Percentiles rank a stretch among this genome's conserved stretches.
Conservation (phyloP, 1,140 invertebrate species). For the Lordiphosa collinella region DNA sequence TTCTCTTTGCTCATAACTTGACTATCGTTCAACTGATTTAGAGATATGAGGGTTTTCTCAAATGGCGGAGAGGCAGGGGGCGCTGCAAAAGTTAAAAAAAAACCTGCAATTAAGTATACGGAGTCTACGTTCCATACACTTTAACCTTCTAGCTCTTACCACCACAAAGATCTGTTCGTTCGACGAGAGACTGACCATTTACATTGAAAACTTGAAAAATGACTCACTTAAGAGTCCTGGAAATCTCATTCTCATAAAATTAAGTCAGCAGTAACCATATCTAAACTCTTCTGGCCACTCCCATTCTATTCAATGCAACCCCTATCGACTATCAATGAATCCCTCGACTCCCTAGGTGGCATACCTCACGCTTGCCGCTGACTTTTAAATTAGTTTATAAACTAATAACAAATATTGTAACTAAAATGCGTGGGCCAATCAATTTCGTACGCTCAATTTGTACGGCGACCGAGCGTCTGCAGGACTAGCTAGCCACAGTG, state of each 20-base stretch:
- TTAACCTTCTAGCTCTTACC: too few species aligned
- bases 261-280: constrained; percentile 1
- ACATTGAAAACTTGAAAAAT: too few species aligned
- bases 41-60: too few species aligned
- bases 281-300: background rate
- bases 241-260: background rate
- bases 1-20: too few species aligned
- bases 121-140: too few species aligned
- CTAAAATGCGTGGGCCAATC: constrained; percentile 64
- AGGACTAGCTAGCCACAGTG: constrained; percentile 50
- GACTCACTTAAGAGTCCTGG: too few species aligned
- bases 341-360: constrained; percentile 20
- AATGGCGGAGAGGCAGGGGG: too few species aligned
- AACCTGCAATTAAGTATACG: too few species aligned
- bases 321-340: constrained; percentile 38
- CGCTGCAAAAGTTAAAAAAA: too few species aligned
- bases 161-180: too few species aligned
- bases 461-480: constrained; percentile 59
- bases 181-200: too few species aligned
- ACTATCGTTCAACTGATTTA: too few species aligned
- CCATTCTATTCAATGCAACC: background rate
- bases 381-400: constrained; percentile 63
- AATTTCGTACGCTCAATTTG: constrained; percentile 67
- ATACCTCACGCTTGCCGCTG: constrained; percentile 39
- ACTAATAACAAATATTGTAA: constrained; percentile 65